A percentile compares a stretch with the other conserved stretches of the same genome.
phyloP scores from a whole-genome alignment of 2,113 vertebrate species.

The Sakesphorus luctuosus region DNA sequence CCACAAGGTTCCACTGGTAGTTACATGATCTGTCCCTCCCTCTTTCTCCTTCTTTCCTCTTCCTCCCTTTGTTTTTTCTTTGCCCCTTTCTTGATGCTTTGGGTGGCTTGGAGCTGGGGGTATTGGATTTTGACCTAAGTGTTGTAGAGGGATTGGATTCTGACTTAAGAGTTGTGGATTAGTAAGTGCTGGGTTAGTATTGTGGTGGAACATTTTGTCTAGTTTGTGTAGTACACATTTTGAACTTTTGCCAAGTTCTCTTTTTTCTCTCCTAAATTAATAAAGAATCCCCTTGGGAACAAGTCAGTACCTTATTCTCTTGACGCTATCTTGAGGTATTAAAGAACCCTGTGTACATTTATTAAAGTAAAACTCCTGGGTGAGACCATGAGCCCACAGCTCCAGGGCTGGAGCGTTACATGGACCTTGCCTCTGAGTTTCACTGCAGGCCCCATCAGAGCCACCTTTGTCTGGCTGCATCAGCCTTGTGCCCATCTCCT shows the following conservation, averaged over 20 bases:
- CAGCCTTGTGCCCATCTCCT: neutral
- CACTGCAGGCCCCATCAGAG: neutral
- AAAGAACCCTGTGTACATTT: neutral
- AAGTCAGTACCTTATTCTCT: neutral
- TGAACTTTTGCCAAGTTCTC: neutral
- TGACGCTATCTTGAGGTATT: neutral
- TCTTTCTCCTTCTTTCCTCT: neutral
- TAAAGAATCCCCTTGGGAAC: neutral
- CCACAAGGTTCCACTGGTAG: neutral
- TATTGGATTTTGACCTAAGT: neutral
- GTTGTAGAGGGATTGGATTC: neutral
- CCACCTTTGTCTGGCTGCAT: neutral
- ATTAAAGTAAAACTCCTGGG: neutral
- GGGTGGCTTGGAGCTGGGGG: neutral
- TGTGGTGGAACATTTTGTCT: neutral
- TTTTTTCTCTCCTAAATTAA: neutral
- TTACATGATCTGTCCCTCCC: neutral
- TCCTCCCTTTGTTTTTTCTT: neutral
- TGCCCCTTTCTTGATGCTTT: neutral
- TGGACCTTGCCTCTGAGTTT: neutral
- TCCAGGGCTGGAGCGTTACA: neutral
- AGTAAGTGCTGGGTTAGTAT: neutral
- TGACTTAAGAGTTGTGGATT: neutral
- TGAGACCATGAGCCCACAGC: neutral
- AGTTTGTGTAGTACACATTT: neutral